Base-by-base conservation (phyloP, 2,113 vertebrate genomes). In the Crocuta crocuta region DNA sequence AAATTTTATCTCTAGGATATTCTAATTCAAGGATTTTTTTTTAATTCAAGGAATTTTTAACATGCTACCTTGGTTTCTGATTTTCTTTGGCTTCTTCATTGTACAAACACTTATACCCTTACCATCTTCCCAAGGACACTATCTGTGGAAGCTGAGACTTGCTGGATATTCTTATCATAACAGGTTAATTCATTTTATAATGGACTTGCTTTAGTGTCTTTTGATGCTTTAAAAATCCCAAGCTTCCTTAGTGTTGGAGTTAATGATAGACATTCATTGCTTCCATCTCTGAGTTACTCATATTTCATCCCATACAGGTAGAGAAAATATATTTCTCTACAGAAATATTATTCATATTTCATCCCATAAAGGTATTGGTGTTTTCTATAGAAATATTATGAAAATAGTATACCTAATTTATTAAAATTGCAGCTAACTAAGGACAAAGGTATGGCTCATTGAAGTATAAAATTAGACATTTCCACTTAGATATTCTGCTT, bases 401-500 rank as follows among this genome's bases (percentile, higher is more conserved):
- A 55, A 76, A 48, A 76, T 76, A 48, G 31, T 76, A 48, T 78
- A 12, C 28, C 28, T 8, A 31, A 17, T 80, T 82, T 94, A 28
- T 66, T 95, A 79, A 89, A 66, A 45, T 65, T 79, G 23, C 13
- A 63, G 26, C 21, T 95, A 65, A 61, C 55, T 28, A 58, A 81
- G 26, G 48, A 48, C 93, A 53, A 81, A 74, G 19, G 16, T 9
- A 21, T 81, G 81, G 84, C 65, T 82, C 50, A 50, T 9, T 43
- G 48, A 96, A 87, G 24, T 78, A 71, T 92, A 66, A 71, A 92
- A 68, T 78, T 43, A 11, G 6, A 33, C 8, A 76, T 91, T 96
- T 88, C 11, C 58, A 65, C 17, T 6, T 79, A 28, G 48, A 21
- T 88, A 13, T n/a, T 91, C n/a, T 89, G n/a, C 61, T 74, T 91